A percentile compares a stretch with the other conserved stretches of the same genome.
These are phyloP conservation scores for Carapus acus DNA, from an alignment of 2,797 vertebrate genomes.

Conservation along the genomic window DNA sequence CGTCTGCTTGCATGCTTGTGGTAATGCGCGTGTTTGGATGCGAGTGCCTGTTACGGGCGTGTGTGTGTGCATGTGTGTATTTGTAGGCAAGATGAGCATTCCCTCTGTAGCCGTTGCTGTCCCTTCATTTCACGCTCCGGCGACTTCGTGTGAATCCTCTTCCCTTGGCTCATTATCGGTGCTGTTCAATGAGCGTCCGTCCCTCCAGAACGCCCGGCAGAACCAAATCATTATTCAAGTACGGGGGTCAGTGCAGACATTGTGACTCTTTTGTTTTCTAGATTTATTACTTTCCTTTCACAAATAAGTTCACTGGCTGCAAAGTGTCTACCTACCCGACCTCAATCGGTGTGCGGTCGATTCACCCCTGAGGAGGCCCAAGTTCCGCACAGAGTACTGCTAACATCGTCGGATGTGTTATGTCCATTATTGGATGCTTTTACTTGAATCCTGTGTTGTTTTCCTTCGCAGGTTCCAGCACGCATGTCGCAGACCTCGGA, in stretches of 20 bases:
- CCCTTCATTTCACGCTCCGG: constrained; percentile 80
- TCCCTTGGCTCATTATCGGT: constrained; percentile 77
- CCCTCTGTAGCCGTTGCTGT: constrained; percentile 68
- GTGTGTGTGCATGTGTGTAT: constrained; percentile 40
- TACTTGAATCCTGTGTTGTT: constrained; percentile 47
- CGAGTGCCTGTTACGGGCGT: constrained; percentile 30
- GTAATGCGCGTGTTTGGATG: constrained; percentile 24
- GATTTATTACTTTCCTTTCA: constrained; percentile 60
- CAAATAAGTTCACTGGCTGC: constrained; percentile 52
- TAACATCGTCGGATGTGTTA: constrained; percentile 42
- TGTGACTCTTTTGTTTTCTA: constrained; percentile 57
- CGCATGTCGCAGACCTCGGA: constrained; percentile 76
- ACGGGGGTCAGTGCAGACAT: constrained; percentile 63
- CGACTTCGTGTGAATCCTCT: constrained; percentile 72
- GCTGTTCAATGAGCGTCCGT: constrained; percentile 64
- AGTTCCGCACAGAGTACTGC: constrained; percentile 39
- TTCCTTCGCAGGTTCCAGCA: constrained; percentile 73
- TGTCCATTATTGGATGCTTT: constrained; percentile 44
- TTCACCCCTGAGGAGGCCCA: constrained; percentile 8
- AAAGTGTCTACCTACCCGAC: constrained; percentile 34
- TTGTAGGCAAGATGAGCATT: constrained; percentile 63
- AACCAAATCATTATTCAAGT: constrained; percentile 74
- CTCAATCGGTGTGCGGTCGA: constrained; percentile 31
- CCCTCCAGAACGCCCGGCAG: constrained; percentile 58
- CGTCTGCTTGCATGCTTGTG: constrained; percentile 17